These are phyloP conservation scores for Kryptolebias ocellatus DNA, from an alignment of 2,797 vertebrate genomes.

Conservation along the genomic window DNA sequence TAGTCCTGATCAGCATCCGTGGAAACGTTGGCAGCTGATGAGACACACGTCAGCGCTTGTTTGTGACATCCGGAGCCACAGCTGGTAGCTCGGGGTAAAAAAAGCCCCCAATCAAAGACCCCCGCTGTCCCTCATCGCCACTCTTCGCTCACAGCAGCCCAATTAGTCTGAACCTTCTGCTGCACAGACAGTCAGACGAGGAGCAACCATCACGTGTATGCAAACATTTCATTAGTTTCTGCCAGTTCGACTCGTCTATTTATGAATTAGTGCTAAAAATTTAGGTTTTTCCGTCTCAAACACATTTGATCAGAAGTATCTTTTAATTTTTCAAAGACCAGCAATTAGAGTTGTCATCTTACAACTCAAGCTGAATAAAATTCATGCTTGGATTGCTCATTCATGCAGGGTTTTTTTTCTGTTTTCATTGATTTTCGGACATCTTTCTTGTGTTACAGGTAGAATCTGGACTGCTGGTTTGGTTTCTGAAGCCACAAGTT, in stretches of 20 bases:
- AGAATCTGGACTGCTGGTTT: no score
- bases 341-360: no score
- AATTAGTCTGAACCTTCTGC: constrained; percentile 70
- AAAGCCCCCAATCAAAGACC: constrained; percentile 66
- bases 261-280: no score
- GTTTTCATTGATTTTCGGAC: no score
- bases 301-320: no score
- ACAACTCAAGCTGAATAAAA: no score
- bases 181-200: constrained; percentile 36
- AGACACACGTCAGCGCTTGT: constrained; percentile 45
- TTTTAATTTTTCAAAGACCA: no score
- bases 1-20: background rate
- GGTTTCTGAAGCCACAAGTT: no score
- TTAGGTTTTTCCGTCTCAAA: no score
- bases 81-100: constrained; percentile 53
- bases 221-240: constrained; percentile 8
- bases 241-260: background rate
- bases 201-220: background rate
- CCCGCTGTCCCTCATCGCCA: constrained; percentile 52
- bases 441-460: no score
- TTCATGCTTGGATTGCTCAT: no score
- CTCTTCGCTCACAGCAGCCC: constrained; percentile 50
- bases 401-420: no score
- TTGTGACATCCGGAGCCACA: constrained; percentile 64
- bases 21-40: constrained; percentile 14